phyloP scores from a whole-genome alignment of 2,113 vertebrate species.

The Festucalex cinctus region DNA sequence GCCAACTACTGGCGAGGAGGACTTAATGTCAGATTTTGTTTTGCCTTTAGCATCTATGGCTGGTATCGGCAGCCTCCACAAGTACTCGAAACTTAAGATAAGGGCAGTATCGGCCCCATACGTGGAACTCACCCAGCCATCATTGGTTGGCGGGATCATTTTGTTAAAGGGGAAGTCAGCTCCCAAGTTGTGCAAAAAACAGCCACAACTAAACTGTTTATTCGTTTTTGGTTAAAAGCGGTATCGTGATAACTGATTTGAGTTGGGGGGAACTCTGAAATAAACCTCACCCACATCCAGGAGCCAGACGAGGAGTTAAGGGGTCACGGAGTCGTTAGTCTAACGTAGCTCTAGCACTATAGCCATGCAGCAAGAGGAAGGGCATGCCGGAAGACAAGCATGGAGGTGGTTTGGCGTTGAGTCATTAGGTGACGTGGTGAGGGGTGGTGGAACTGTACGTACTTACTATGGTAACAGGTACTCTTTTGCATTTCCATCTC shows the following conservation, averaged over 20 bases:
- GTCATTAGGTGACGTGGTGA: constrained; percentile 65
- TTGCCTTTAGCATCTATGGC: too few species aligned
- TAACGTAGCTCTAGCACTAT: constrained; percentile 63
- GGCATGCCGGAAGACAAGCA: constrained; percentile 56
- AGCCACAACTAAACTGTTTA: not conserved
- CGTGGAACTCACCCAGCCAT: too few species aligned
- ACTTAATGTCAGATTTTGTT: too few species aligned
- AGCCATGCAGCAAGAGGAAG: constrained; percentile 72
- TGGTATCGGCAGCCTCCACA: too few species aligned
- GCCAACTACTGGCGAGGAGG: too few species aligned
- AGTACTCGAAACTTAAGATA: too few species aligned
- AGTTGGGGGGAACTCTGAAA: constrained; percentile 52
- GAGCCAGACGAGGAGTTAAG: constrained; percentile 15
- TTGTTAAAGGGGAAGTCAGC: not conserved
- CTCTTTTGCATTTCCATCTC: constrained; percentile 98
- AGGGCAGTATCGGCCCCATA: too few species aligned
- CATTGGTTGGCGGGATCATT: not conserved
- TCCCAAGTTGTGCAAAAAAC: not conserved
- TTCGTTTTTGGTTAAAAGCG: not conserved
- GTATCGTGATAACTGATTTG: not conserved
- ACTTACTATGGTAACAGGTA: constrained; percentile 99
- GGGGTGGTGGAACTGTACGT: constrained; percentile 82
- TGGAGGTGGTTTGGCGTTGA: constrained; percentile 56
- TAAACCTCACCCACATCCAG: constrained; percentile 52
- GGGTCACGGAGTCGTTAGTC: constrained; percentile 36